Base-by-base conservation (phyloP, 2,113 vertebrate species). In the Turnix velox region DNA sequence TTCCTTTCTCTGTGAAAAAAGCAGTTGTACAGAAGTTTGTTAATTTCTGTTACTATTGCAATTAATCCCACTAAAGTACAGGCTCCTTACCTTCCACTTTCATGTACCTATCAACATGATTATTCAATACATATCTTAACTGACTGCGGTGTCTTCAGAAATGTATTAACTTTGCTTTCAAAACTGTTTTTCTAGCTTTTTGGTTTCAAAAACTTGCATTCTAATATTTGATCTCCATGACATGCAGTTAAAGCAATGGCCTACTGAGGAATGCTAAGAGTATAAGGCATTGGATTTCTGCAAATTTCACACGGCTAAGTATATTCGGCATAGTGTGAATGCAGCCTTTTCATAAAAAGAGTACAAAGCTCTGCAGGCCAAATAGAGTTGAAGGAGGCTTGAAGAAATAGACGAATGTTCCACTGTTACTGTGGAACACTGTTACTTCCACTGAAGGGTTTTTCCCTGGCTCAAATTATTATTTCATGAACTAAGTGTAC, bases 401-500 rank as follows among this genome's bases (percentile, higher is more conserved):
- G 69, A 84, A 79, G 48, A 89, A 87, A 84, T 2, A 89, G 49
- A 90, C 1, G 11, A 49, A 43, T 20, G 24, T 45, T 79, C n/a
- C 52, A 46, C 28, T 68, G 35, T 40, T 84, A 63, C 9, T 84
- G 33, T 31, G n/a, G n/a, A n/a, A n/a, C n/a, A n/a, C n/a, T n/a
- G 22, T 75, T 82, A 35, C 81, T 35, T 92, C 14, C 7, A 25
- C 10, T 84, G 19, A 75, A 88, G 27, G 18, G 11, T 31, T 84
- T 90, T 68, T 89, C 49, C 42, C 49, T 45, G 20, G 17, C 25
- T 84, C 49, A 13, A 35, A 30, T 57, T 46, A n/a, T 59, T 71
- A 65, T 72, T 82, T 82, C 67, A 58, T 73, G 54, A 87, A 87
- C 39, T 92, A 91, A 90, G 73, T 5, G 28, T 73, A 83, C 69